Base-by-base conservation (phyloP, 2,888 invertebrate species). In the Melipona bicolor region DNA sequence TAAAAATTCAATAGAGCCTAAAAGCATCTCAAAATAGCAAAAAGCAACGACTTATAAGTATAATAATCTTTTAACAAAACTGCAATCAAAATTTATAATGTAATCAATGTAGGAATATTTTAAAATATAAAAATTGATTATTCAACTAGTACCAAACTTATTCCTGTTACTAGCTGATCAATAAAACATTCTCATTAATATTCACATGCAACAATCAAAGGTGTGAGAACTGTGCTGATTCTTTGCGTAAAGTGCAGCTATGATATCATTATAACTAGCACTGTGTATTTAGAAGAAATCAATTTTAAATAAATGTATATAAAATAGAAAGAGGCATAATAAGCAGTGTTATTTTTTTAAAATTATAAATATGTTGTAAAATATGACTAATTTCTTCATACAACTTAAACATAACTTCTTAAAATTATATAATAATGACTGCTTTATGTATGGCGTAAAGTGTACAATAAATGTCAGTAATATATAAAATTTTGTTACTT, bases 131-230 rank as follows among this genome's bases (percentile, higher is more conserved):
- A 56, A 61, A 62, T 73, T 43, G 52, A 27, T 64, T 49, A 77
- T 54, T 74, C 71, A 79, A 81, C 90, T 87, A 88, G 83, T 90
- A 86, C 87, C 76, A 90, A 83, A 82, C 64, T 74, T 68, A 77
- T 72, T 72, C 73, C 77, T 84, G 79, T 86, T 84, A 86, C 90
- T 88, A 89, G 87, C 68, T 82, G 79, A 83, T 81, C 52, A 61
- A 85, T 69, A 73, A 75, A 77, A 79, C 67, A 69, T 69, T 59
- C 73, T 78, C 74, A 74, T 84, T 84, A 75, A 88, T 70, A 76
- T 81, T 79, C 69, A 24, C 90, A 90, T 89, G 88, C 88, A 85
- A 76, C 65, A 56, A 81, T 77, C 54, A 73, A 69, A 72, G 43
- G 17, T 59, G 61, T 65, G 43, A 74, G 71, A 84, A 78, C 65